Evolutionary conservation across 1,140 invertebrate species (phyloP), one percentile per base, ranked within the genome.

Genomic region (Patella vulgata): DNA sequence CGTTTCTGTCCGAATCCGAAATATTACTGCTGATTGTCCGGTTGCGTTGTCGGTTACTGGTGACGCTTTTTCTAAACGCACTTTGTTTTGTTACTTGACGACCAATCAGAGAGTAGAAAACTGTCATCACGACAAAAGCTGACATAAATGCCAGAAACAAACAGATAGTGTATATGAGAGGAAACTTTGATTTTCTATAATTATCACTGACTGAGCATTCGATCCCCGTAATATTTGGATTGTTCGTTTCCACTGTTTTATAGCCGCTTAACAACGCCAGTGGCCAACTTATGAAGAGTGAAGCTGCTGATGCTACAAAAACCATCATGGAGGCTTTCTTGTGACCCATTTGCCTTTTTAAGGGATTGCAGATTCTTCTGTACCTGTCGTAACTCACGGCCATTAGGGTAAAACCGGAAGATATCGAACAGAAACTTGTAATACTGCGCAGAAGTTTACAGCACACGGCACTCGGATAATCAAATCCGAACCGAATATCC

Each of bases 361-460:
- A 70, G 23, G 59, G 73, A 28, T 64, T 50, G 64, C 68, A 79
- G 17, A 73, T 69, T 27, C 67, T 65, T 19, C 65, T 31, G 53
- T 75, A 78, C 39, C 76, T 57, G 46, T 80, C 78, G 25, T 75
- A 59, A 0, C 73, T 73, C 21, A 80, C 67, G 4, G 68, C 64
- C 6, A 77, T 52, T 14, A 77, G 60, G 14, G 70, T 73, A 48
- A 80, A 66, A 9, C 78, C 74, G 2, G 76, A 72, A 0, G 73
- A 58, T 25, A 78, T 36, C 8, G 70, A 56, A 0, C 68, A 33
- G 12, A 66, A 40, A 42, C 70, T 73, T 28, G 74, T 65, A 5
- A 70, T 23, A n/a, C 70, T 59, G 12, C 78, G 59, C n/a, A 71
- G 62, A 5, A 69, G 27, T 56, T 74, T 70, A 50, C 78, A 80